Conservation (phyloP, 2,888 invertebrate genomes). For the Unio pictorum region DNA sequence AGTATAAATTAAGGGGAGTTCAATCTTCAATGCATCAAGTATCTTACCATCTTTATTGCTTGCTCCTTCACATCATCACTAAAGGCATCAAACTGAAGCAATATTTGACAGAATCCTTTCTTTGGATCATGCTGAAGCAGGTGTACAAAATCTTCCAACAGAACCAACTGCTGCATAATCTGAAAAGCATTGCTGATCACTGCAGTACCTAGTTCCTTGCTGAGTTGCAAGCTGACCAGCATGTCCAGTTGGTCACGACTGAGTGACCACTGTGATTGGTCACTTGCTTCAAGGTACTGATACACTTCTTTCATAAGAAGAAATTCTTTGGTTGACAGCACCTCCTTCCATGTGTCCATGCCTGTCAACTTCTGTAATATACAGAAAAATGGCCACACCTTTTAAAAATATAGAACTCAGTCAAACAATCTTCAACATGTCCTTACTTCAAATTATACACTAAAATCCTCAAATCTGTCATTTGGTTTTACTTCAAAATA, state of each 20-base stretch:
- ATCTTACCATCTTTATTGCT: slow-evolving; percentile 41
- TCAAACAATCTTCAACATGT: not conserved
- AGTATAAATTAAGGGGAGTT: too few relatives aligned
- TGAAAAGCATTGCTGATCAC: slow-evolving; percentile 20
- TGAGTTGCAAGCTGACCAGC: slow-evolving; percentile 36
- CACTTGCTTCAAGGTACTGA: slow-evolving; percentile 31
- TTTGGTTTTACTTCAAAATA: too few relatives aligned
- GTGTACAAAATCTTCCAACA: slow-evolving; percentile 35
- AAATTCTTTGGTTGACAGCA: slow-evolving; percentile 21
- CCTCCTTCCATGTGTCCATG: slow-evolving; percentile 12
- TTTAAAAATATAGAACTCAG: not conserved
- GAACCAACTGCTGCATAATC: slow-evolving; percentile 34
- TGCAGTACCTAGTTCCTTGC: slow-evolving; percentile 22
- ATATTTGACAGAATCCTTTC: slow-evolving; percentile 34
- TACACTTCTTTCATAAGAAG: slow-evolving; percentile 34
- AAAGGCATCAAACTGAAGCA: slow-evolving; percentile 35
- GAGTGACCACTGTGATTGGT: slow-evolving; percentile 38
- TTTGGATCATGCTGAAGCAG: slow-evolving; percentile 42
- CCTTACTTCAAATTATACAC: too few relatives aligned
- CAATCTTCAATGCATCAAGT: too few relatives aligned
- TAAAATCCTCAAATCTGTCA: too few relatives aligned
- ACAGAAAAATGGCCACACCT: not conserved
- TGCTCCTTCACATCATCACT: slow-evolving; percentile 25
- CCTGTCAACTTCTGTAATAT: slow-evolving; percentile 18
- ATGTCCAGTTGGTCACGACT: slow-evolving; percentile 43